A percentile compares a stretch with the other conserved stretches of the same genome.
Conservation (phyloP, 2,113 vertebrate species). For the Siphamia tubifer region DNA sequence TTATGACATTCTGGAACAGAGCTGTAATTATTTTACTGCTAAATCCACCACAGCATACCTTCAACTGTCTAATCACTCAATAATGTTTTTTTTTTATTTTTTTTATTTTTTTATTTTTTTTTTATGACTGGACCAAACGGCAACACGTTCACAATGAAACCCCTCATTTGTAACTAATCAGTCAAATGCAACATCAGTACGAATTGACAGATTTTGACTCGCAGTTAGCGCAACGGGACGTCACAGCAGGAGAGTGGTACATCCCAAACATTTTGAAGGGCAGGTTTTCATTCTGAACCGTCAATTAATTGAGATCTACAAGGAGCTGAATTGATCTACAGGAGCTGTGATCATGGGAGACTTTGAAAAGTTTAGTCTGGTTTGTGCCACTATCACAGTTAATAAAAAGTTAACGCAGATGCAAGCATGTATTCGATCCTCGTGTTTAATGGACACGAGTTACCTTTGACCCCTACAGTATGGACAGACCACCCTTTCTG, state of each 20-base stretch:
- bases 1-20: constrained; percentile 35
- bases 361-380: neutral
- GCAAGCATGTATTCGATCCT: no score
- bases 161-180: constrained; percentile 45
- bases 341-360: neutral
- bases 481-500: no score
- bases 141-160: constrained; percentile 21
- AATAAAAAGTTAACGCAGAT: no score
- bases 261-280: neutral
- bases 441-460: no score
- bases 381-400: no score
- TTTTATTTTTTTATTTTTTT: neutral
- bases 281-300: constrained; percentile 24
- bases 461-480: no score
- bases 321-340: neutral
- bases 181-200: constrained; percentile 23
- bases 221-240: neutral
- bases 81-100: no score
- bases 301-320: constrained; percentile 8
- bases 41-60: constrained; percentile 7
- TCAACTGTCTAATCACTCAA: constrained; percentile 31
- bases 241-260: constrained; percentile 12
- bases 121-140: neutral
- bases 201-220: constrained; percentile 43
- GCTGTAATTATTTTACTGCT: constrained; percentile 45